Conservation (phyloP, 2,888 invertebrate species). For the Torymus auratus region DNA sequence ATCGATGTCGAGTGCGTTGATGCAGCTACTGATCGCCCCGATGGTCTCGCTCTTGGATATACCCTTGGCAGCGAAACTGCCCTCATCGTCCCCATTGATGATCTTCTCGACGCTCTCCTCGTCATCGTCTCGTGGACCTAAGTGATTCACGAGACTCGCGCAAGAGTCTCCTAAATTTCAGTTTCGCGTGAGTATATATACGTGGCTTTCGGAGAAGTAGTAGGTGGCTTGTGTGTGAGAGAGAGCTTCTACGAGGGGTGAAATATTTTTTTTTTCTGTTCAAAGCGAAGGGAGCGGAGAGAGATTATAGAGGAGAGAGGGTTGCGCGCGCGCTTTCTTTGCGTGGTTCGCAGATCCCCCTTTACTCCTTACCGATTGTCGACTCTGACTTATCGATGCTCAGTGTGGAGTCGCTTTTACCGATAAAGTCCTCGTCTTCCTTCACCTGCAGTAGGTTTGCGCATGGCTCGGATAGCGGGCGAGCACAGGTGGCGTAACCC, state of each 20-base stretch:
- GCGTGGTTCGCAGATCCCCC: no score
- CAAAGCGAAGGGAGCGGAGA: neutral
- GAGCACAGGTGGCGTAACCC: slow-evolving; percentile 72
- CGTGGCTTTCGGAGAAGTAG: no score
- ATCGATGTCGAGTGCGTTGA: slow-evolving; percentile 50
- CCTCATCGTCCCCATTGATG: slow-evolving; percentile 58
- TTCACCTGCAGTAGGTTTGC: slow-evolving; percentile 79
- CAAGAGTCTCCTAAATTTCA: slow-evolving; percentile 58
- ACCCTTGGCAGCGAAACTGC: slow-evolving; percentile 60
- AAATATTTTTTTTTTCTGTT: neutral
- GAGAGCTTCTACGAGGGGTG: slow-evolving; percentile 22
- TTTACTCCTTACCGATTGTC: slow-evolving; percentile 64
- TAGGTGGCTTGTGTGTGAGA: neutral
- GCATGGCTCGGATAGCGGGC: slow-evolving; percentile 67
- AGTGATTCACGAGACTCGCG: slow-evolving; percentile 59
- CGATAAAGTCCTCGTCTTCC: slow-evolving; percentile 77
- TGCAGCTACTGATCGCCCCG: slow-evolving; percentile 69
- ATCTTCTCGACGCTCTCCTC: slow-evolving; percentile 20
- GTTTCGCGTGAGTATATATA: slow-evolving; percentile 14
- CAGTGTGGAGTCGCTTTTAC: slow-evolving; percentile 65
- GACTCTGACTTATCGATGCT: slow-evolving; percentile 66
- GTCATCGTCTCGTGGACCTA: slow-evolving; percentile 53
- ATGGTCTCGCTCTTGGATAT: slow-evolving; percentile 72
- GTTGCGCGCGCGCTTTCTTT: no score
- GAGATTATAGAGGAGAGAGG: no score